These are phyloP conservation scores for Megaceryle maxima DNA, from an alignment of 2,113 vertebrate species.

Conservation along the genomic window DNA sequence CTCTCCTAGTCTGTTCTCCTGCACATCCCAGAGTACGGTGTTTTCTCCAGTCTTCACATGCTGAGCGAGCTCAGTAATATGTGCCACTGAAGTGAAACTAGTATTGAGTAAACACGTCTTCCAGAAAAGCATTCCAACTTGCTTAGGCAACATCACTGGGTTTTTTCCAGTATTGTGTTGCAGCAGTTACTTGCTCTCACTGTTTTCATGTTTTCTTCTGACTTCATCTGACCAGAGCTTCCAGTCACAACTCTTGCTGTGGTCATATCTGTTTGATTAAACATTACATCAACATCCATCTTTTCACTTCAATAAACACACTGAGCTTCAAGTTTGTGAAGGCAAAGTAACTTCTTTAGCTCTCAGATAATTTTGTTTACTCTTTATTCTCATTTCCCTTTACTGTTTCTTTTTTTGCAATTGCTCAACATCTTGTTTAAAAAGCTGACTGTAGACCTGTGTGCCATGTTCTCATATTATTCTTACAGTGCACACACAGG, in stretches of 20 bases:
- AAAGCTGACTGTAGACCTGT: neutral
- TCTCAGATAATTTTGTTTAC: neutral
- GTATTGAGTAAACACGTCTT: neutral
- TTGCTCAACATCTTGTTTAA: neutral
- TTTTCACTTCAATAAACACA: neutral
- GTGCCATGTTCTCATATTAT: neutral
- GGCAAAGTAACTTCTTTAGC: neutral
- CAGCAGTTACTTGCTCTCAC: neutral
- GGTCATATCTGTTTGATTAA: neutral
- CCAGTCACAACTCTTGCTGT: neutral
- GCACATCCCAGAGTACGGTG: neutral
- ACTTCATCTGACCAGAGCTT: neutral
- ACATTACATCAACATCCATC: neutral
- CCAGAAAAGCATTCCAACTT: neutral
- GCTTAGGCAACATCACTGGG: neutral
- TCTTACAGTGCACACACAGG: neutral
- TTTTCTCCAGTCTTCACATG: neutral
- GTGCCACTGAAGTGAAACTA: neutral
- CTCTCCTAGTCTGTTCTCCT: neutral
- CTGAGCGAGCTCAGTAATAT: neutral
- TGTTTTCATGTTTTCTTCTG: neutral
- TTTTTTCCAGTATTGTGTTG: neutral
- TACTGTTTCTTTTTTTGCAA: neutral
- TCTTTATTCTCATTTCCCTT: neutral
- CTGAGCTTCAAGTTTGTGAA: neutral